Base-by-base conservation (phyloP, 2,113 vertebrate species). In the Pachyramphus minor region DNA sequence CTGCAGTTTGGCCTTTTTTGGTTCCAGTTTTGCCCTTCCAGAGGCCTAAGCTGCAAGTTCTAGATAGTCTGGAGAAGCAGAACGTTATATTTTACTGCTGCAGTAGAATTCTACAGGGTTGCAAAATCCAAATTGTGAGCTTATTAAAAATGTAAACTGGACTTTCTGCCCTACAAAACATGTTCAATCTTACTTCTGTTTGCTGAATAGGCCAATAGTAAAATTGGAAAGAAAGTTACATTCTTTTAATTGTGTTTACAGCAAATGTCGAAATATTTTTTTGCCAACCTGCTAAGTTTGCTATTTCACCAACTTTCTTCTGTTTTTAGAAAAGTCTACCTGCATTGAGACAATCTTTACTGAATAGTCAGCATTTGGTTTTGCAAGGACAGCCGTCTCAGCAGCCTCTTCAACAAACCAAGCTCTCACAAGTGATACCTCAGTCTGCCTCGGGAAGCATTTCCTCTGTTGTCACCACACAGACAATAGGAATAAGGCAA, bases 271-370 rank as follows among this genome's bases (percentile, higher is more conserved):
- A 67, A 72, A 19, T 44, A 23, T 4, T 50, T 53, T 81, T 81
- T 62, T 44, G 30, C 76, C 68, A 23, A 5, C 59, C 5, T 69
- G 23, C 33, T 77, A 31, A 74, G 45, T 63, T 13, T 89, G 67
- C 3, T 87, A 17, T 76, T 87, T 82, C 47, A 77, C 94, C 7
- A 93, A 84, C 41, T 92, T 75, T 89, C 31, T 92, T 88, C 47
- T 95, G 39, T 96, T 95, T 97, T 95, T 96, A 99, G 98, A 99
- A 99, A 97, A 99, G 98, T 97, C 98, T 99, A 58, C 98, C 99
- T 73, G 98, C 98, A 85, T 95, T 99, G 95, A 98, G 98, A 97
- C 97, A 99, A 96, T 99, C 98, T 93, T 96, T 99, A 93, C 93
- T 99, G 96, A 99, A 97, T 49, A 99, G 98, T 97, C 98, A 99